These are phyloP conservation scores for Chaenogobius annularis DNA, from an alignment of 2,113 vertebrate species.

Conservation along the genomic window DNA sequence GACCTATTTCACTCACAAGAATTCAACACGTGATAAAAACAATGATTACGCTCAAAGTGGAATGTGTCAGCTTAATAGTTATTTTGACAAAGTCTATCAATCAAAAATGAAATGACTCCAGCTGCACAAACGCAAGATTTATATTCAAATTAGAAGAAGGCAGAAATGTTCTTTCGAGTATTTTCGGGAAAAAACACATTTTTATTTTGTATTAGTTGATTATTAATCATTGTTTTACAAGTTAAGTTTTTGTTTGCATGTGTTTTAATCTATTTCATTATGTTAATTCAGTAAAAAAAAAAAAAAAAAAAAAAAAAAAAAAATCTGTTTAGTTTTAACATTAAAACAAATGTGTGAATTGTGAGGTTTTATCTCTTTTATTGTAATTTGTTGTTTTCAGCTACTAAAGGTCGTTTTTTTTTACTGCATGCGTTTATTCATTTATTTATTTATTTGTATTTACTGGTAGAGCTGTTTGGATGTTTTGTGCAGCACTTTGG, in stretches of 20 bases:
- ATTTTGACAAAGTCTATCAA: not conserved
- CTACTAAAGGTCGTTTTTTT: too few species aligned
- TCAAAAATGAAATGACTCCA: not conserved
- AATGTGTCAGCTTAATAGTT: not conserved
- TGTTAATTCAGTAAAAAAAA: too few species aligned
- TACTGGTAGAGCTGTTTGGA: too few species aligned
- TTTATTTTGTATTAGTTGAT: not conserved
- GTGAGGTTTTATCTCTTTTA: too few species aligned
- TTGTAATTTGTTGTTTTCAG: too few species aligned
- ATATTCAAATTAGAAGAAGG: not conserved
- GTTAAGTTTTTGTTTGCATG: not conserved
- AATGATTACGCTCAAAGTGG: not conserved
- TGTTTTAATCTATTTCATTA: too few species aligned
- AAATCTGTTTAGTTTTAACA: too few species aligned
- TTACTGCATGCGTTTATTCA: too few species aligned
- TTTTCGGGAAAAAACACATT: not conserved
- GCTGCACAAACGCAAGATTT: not conserved
- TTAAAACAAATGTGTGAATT: too few species aligned
- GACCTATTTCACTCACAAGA: constrained; percentile 5
- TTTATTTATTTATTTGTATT: too few species aligned
- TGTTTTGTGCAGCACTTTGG: too few species aligned
- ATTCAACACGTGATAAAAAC: not conserved
- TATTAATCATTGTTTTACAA: not conserved
- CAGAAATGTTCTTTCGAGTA: not conserved
- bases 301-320: too few species aligned